A percentile compares a stretch with the other conserved stretches of the same genome.
Conservation (phyloP, 2,888 invertebrate species). For the Eumerus sabulonum region DNA sequence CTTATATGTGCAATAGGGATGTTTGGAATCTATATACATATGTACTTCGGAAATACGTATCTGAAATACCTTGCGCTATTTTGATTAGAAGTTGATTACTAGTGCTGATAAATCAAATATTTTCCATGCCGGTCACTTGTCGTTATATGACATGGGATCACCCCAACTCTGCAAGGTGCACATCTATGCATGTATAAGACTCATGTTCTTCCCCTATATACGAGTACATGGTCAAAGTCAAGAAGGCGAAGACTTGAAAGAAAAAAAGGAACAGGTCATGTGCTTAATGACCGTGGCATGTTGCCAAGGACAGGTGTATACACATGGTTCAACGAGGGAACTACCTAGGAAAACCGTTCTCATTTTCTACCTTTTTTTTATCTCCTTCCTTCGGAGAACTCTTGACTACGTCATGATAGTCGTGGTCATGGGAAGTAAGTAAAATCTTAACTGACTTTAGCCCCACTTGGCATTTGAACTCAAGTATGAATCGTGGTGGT, state of each 20-base stretch:
- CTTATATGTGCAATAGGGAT: constrained; percentile 12
- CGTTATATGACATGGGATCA: constrained; percentile 6
- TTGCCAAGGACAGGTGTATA: constrained; percentile 61
- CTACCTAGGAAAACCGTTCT: constrained; percentile 13
- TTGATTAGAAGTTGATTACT: too few species aligned
- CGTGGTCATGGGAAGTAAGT: constrained; percentile 60
- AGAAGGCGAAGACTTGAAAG: not conserved
- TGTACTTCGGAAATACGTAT: too few species aligned
- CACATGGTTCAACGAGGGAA: constrained; percentile 1
- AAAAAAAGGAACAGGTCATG: constrained; percentile 50
- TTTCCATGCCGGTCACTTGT: constrained; percentile 18
- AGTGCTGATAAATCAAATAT: too few species aligned
- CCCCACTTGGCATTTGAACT: constrained; percentile 34
- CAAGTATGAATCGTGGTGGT: constrained; percentile 16
- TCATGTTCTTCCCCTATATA: constrained; percentile 1
- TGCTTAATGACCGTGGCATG: constrained; percentile 69
- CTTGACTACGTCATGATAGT: constrained; percentile 1
- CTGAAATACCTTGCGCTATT: too few species aligned
- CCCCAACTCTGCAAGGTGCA: constrained; percentile 35
- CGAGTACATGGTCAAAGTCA: constrained; percentile 29
- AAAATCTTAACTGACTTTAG: constrained; percentile 4
- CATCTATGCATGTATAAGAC: too few species aligned
- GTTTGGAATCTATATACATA: constrained; percentile 5
- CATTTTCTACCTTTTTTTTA: constrained; percentile 14
- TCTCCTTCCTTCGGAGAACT: constrained; percentile 1